phyloP scores from a whole-genome alignment of 1,140 invertebrate species.

The Drosophila sp. region DNA sequence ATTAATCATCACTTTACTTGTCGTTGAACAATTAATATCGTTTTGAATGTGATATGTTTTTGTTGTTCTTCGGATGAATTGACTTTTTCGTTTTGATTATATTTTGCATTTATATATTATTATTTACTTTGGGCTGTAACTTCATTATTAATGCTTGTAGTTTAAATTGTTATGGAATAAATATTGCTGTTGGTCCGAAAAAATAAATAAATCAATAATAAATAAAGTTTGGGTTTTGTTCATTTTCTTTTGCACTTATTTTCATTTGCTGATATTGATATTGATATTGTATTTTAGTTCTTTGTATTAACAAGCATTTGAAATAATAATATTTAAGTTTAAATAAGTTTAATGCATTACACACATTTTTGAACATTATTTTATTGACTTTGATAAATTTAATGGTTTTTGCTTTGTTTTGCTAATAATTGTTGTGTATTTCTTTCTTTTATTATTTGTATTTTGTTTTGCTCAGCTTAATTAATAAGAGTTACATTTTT shows the following conservation, averaged over 20 bases:
- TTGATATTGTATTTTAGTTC: slow-evolving; percentile 44
- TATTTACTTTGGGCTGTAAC: slow-evolving; percentile 21
- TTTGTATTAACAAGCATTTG: slow-evolving; percentile 67
- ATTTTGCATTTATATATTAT: slow-evolving; percentile 31
- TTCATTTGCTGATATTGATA: slow-evolving; percentile 57
- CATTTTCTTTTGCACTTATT: slow-evolving; percentile 45
- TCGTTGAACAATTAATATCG: slow-evolving; percentile 38
- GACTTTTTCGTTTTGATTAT: slow-evolving; percentile 22
- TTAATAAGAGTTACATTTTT: slow-evolving; percentile 66
- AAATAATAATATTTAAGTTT: slow-evolving; percentile 74
- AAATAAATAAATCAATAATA: slow-evolving; percentile 17
- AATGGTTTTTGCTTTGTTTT: slow-evolving; percentile 72
- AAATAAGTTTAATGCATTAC: slow-evolving; percentile 80
- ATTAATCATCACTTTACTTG: slow-evolving; percentile 30
- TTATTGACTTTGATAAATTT: slow-evolving; percentile 79
- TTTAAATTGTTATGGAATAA: slow-evolving; percentile 32
- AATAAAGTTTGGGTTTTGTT: slow-evolving; percentile 11
- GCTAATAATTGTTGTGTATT: slow-evolving; percentile 75
- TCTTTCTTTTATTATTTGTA: slow-evolving; percentile 35
- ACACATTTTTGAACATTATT: slow-evolving; percentile 82
- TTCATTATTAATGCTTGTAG: slow-evolving; percentile 25
- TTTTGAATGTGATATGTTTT: slow-evolving; percentile 35
- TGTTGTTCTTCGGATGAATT: slow-evolving; percentile 47
- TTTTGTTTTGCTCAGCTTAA: slow-evolving; percentile 71
- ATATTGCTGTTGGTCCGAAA: slow-evolving; percentile 19